Evolutionary conservation across 1,140 invertebrate genomes (phyloP), one percentile per base, ranked within the genome.

Genomic region (Saxidomus purpurata): DNA sequence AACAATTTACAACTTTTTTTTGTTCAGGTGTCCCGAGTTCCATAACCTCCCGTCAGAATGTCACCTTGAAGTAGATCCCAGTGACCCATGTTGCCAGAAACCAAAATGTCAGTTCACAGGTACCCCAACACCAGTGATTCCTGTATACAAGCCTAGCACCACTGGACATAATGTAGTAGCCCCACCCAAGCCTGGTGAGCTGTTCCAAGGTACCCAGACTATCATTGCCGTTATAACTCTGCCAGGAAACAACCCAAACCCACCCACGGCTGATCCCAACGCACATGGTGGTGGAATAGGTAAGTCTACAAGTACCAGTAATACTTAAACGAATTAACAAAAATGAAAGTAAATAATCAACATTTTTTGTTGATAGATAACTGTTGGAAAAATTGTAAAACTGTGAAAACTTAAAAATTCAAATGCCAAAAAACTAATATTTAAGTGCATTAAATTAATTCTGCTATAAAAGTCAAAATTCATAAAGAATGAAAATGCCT

Each of bases 21-120:
- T 28, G 74, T 74, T 6, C 59, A 93, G 92, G 59, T 93, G 92
- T 47, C 91, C 91, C 31, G 40, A 71, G 2, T 93, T 90, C 89
- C 76, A 84, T 52, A 88, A 82, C 67, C 82, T 93, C 28, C 90
- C 92, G 47, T 34, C 87, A 0, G 80, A 89, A n/a, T 93, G 92
- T 67, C 83, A 80, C 17, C 89, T 93, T 43, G 77, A 90, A 55
- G 88, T 88, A 25, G 90, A 92, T 31, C 89, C 92, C 38, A 91
- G 83, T 77, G 91, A 93, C 77, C 87, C 87, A n/a, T 93, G 92
- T 87, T 93, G 92, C 85, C 90, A 93, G 87, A 61, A 74, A 36
- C 92, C 92, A 9, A 83, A 88, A 52, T 93, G 92, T 85, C 76
- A 71, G 34, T 90, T 88, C 8, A 89, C 91, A 22, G 90, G 90